phyloP scores from a whole-genome alignment of 1,140 invertebrate species.

The Sarcophaga bullata region DNA sequence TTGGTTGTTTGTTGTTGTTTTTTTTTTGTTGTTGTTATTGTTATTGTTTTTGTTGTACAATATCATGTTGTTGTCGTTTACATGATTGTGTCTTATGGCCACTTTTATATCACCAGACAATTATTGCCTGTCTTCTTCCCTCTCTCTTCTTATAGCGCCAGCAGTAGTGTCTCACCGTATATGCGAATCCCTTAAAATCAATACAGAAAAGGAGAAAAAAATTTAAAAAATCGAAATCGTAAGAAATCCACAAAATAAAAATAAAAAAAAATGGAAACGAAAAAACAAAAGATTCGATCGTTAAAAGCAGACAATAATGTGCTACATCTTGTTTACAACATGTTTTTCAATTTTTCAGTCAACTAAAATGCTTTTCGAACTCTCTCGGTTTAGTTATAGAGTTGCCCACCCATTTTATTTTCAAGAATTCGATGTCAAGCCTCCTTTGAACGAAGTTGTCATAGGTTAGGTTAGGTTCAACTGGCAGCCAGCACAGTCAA shows the following conservation, averaged over 20 bases:
- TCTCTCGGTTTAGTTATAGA: not conserved
- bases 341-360: slow-evolving; percentile 37
- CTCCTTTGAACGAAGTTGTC: no score
- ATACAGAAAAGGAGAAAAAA: not conserved
- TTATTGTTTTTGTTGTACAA: no score
- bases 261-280: slow-evolving; percentile 7
- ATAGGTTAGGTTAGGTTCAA: no score
- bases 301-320: slow-evolving; percentile 41
- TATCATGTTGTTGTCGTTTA: not conserved
- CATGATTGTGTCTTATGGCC: slow-evolving; percentile 9
- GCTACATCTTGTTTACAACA: slow-evolving; percentile 57
- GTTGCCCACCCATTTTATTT: not conserved
- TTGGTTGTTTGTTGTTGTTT: not conserved
- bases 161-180: slow-evolving; percentile 20
- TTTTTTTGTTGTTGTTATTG: not conserved
- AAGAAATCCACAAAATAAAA: slow-evolving; percentile 3
- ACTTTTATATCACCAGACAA: slow-evolving; percentile 30
- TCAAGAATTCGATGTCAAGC: no score
- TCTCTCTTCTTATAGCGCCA: slow-evolving; percentile 30
- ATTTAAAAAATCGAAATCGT: not conserved
- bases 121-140: slow-evolving; percentile 15
- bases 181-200: slow-evolving; percentile 24
- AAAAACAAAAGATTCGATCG: slow-evolving; percentile 23
- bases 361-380: slow-evolving; percentile 4
- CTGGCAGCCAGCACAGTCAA: no score